Percentiles rank a stretch among this genome's conserved stretches.
Conservation (phyloP, 2,113 vertebrate genomes). For the Chlorocebus sabaeus region DNA sequence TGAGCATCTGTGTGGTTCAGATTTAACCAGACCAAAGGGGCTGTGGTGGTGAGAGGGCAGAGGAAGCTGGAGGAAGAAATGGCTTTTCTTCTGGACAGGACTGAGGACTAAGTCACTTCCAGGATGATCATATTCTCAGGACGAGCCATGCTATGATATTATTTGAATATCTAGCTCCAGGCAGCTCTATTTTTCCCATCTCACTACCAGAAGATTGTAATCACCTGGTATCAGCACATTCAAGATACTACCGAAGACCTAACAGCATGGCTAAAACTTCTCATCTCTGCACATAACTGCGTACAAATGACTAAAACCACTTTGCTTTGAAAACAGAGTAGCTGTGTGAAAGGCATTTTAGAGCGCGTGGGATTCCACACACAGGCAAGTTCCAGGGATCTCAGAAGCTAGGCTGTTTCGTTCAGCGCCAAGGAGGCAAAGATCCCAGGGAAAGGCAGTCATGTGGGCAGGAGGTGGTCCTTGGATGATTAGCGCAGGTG, state of each 20-base stretch:
- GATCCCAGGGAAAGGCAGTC: background rate
- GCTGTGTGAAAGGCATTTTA: background rate
- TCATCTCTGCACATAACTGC: background rate
- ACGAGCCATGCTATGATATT: background rate
- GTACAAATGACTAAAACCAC: background rate
- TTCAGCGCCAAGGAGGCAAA: background rate
- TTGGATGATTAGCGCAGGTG: too few relatives aligned
- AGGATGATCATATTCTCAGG: background rate
- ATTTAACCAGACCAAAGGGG: background rate
- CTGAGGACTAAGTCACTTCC: background rate
- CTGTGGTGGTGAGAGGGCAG: background rate
- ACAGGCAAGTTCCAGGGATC: background rate
- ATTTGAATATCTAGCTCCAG: background rate
- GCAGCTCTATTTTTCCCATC: background rate
- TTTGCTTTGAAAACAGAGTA: background rate
- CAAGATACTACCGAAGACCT: background rate
- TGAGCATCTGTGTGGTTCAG: background rate
- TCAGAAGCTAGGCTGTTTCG: background rate
- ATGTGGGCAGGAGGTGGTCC: accelerated
- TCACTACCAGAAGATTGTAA: background rate
- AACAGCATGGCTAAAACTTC: background rate
- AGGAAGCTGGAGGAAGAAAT: background rate
- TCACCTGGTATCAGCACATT: background rate
- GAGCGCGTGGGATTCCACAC: background rate
- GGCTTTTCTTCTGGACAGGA: background rate